Evolutionary conservation across 2,888 invertebrate species (phyloP).

Genomic region (Bhutanitis thaidina): DNA sequence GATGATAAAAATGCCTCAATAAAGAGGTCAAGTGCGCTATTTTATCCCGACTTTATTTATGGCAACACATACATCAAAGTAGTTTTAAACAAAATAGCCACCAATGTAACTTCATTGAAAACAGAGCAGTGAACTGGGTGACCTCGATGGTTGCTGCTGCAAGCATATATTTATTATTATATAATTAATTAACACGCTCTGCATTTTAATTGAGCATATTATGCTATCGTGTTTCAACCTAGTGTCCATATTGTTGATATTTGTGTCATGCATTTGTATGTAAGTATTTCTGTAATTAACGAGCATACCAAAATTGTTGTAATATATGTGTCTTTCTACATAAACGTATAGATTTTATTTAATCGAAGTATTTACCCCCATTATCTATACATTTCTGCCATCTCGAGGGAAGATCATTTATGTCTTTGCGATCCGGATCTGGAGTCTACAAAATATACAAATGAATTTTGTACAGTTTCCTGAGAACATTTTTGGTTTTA

Average conservation of each 20-base stretch:
- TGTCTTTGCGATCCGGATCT: too few relatives aligned
- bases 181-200: constrained; percentile 12
- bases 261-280: background rate
- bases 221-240: background rate
- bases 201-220: constrained; percentile 18
- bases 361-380: too few relatives aligned
- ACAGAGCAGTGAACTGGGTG: constrained; percentile 22
- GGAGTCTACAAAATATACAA: too few relatives aligned
- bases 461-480: too few relatives aligned
- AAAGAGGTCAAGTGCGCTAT: constrained; percentile 60
- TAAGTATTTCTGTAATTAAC: too few relatives aligned
- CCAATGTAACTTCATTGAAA: constrained; percentile 15
- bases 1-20: constrained; percentile 49
- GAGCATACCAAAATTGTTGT: too few relatives aligned
- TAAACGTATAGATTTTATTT: too few relatives aligned
- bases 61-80: constrained; percentile 20
- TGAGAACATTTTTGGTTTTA: too few relatives aligned
- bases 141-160: constrained; percentile 16
- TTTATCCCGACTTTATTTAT: constrained; percentile 26
- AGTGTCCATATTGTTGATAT: background rate
- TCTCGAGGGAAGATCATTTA: too few relatives aligned
- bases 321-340: too few relatives aligned
- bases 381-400: too few relatives aligned
- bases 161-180: constrained; percentile 14
- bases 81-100: constrained; percentile 17